Base-by-base conservation (phyloP, 2,888 invertebrate genomes). In the Drosophila ochracea region DNA sequence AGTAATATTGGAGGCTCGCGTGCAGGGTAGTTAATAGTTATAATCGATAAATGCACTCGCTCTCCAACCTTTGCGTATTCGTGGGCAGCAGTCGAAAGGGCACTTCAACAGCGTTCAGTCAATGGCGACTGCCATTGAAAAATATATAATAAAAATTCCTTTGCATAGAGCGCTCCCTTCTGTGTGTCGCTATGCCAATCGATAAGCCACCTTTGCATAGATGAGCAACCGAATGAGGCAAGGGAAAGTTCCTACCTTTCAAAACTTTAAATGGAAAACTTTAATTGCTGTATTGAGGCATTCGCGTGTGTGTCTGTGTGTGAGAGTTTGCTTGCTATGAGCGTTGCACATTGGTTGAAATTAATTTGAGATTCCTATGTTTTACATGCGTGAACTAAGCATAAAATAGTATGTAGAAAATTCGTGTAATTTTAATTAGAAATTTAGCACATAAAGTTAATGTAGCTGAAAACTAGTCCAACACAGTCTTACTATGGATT, bases 221-320 rank as follows among this genome's bases (percentile, higher is more conserved):
- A 69, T 66, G 33, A 33, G n/a, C 13, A n/a, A 19, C 21, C 16
- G 49, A n/a, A 21, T 43, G 31, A 10, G 30, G 4, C 30, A 21
- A 25, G 19, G 21, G 47, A 13, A 9, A 16, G 13, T 25, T 69
- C 47, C 59, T 68, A 70, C 80, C 83, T 75, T 87, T 76, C 73
- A 73, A 78, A 86, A 86, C 88, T 88, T 86, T 88, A 86, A 86
- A 88, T 88, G 82, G 82, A 88, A 85, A 86, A 86, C 82, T 83
- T 85, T 84, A 86, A 85, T 82, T 86, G 85, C 83, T 71, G 49
- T 55, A 43, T 31, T 73, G 30, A 52, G n/a, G 35, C 21, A 37
- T 25, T 30, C 25, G 41, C 35, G 21, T 35, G 11, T 28, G 21
- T 4, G 53, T 49, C 13, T 54, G 33, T 21, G 33, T 69, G 49